A percentile compares a stretch with the other conserved stretches of the same genome.
phyloP scores from a whole-genome alignment of 2,888 invertebrate genomes.

The Phalangium opilio region DNA sequence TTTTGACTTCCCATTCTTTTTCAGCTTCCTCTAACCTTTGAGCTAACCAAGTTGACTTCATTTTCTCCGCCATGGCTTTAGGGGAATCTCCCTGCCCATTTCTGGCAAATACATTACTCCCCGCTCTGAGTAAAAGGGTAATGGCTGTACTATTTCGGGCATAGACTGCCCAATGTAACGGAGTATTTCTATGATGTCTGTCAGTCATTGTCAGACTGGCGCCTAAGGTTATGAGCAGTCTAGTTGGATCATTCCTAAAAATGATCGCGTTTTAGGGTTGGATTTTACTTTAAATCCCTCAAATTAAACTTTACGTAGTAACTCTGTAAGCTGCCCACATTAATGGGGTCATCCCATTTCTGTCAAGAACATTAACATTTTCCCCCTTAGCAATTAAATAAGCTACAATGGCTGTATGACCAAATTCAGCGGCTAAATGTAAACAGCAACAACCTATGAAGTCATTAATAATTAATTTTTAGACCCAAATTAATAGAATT shows the following conservation, averaged over 20 bases:
- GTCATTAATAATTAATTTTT: background rate
- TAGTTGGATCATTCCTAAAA: slow-evolving; percentile 75
- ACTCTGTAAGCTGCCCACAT: slow-evolving; percentile 98
- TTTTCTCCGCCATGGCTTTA: slow-evolving; percentile 52
- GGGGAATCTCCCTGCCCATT: slow-evolving; percentile 64
- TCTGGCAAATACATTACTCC: slow-evolving; percentile 38
- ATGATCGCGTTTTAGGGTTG: too few relatives aligned
- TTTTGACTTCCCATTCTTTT: slow-evolving; percentile 7
- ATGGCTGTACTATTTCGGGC: slow-evolving; percentile 82
- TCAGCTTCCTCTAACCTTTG: slow-evolving; percentile 52
- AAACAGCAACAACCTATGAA: slow-evolving; percentile 62
- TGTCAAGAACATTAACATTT: slow-evolving; percentile 71
- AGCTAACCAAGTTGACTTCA: slow-evolving; percentile 46
- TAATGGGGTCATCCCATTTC: slow-evolving; percentile 88
- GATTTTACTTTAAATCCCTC: too few relatives aligned
- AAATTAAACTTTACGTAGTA: too few relatives aligned
- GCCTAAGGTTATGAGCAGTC: slow-evolving; percentile 79
- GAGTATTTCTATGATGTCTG: slow-evolving; percentile 78
- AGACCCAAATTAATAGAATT: background rate
- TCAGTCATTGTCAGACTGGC: slow-evolving; percentile 76
- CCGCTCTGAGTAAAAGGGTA: slow-evolving; percentile 61
- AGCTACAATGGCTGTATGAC: slow-evolving; percentile 90
- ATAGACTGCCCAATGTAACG: slow-evolving; percentile 90
- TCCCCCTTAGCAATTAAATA: slow-evolving; percentile 91
- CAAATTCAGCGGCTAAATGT: slow-evolving; percentile 93